phyloP scores from a whole-genome alignment of 2,113 vertebrate genomes.

The Eudyptes chrysolophus region DNA sequence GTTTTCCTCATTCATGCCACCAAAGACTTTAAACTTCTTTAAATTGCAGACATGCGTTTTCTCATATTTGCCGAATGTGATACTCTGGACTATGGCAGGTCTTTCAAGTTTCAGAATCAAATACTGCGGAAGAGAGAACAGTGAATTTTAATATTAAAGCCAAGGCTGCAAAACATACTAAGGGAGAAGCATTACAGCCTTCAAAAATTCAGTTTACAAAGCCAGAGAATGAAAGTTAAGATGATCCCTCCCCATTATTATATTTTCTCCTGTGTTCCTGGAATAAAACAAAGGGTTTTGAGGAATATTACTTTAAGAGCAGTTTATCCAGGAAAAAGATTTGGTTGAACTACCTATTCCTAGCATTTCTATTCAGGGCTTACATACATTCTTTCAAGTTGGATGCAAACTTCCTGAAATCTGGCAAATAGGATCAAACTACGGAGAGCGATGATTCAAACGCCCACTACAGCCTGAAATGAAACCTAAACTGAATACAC shows the following conservation, averaged over 20 bases:
- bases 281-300: not conserved
- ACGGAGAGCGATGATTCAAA: conserved; percentile 15
- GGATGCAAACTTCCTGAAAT: conserved; percentile 32
- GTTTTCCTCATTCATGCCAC: conserved; percentile 99
- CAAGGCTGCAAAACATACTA: not conserved
- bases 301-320: not conserved
- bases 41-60: conserved; percentile 99
- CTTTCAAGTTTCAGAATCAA: conserved; percentile 96
- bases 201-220: not conserved
- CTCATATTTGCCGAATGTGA: conserved; percentile 98
- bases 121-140: conserved; percentile 78
- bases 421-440: conserved; percentile 21
- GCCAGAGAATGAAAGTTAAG: not conserved
- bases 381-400: not conserved
- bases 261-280: not conserved
- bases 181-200: not conserved
- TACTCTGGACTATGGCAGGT: conserved; percentile 95
- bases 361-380: conserved; percentile 26
- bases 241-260: not conserved
- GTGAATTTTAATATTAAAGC: not conserved
- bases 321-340: not conserved
- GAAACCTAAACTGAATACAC: conserved; percentile 52
- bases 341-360: not conserved
- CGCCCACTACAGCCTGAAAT: conserved; percentile 33
- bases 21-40: conserved; percentile 99